phyloP scores from a whole-genome alignment of 2,113 vertebrate genomes.

The Electrona antarctica region DNA sequence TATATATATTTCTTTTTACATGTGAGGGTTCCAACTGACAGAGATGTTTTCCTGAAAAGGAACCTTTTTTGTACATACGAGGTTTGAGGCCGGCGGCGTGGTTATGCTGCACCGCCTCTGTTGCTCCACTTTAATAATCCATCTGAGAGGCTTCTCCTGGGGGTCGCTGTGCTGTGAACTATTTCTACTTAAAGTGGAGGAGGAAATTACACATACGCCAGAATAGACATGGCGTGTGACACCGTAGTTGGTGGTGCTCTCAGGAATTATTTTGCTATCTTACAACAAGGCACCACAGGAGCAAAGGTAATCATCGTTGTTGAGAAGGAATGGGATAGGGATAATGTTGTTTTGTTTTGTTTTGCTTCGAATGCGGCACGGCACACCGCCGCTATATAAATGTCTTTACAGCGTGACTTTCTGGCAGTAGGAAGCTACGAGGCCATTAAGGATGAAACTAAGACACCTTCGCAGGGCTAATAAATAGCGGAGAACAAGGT shows the following conservation, averaged over 20 bases:
- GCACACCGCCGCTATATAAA: neutral
- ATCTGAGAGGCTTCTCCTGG: constrained; percentile 34
- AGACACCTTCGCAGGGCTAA: constrained; percentile 5
- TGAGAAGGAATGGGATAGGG: neutral
- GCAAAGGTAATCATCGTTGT: neutral
- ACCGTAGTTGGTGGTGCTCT: neutral
- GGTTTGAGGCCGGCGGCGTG: too few species aligned
- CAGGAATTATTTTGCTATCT: constrained; percentile 23
- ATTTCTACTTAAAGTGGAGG: constrained; percentile 11
- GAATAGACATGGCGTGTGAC: constrained; percentile 16
- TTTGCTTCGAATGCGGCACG: neutral
- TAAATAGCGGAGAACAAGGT: constrained; percentile 24
- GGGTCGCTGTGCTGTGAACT: constrained; percentile 27
- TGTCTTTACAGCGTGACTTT: neutral
- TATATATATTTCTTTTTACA: too few species aligned
- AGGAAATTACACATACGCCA: constrained; percentile 36
- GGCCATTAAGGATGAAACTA: constrained; percentile 15
- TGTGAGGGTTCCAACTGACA: too few species aligned
- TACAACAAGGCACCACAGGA: constrained; percentile 1
- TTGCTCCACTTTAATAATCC: constrained; percentile 22
- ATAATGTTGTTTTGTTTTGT: neutral
- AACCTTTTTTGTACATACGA: too few species aligned
- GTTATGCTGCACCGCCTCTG: constrained; percentile 22
- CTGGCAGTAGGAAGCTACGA: neutral
- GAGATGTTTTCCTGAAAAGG: too few species aligned